Evolutionary conservation across 2,797 vertebrate species (phyloP).

Genomic region (Ctenosaura bakeri): DNA sequence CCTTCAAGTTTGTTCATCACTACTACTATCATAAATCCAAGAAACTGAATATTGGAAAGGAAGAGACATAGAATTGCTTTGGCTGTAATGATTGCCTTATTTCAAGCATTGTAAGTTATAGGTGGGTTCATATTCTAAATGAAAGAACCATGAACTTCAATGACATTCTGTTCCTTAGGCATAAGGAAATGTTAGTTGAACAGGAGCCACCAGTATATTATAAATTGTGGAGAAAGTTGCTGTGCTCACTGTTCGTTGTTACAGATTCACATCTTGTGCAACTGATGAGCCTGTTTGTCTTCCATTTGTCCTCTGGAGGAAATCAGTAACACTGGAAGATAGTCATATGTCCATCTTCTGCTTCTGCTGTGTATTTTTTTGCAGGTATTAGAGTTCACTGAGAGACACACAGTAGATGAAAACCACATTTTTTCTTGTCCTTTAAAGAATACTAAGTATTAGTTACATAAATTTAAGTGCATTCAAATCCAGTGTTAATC

Average conservation of each 20-base stretch:
- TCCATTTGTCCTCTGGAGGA: too few relatives aligned
- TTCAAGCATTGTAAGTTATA: background rate
- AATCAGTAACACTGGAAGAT: background rate
- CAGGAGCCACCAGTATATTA: background rate
- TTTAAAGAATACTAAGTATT: background rate
- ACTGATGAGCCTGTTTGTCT: background rate
- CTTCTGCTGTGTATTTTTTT: background rate
- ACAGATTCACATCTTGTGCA: background rate
- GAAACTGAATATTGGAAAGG: background rate
- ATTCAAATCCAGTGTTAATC: background rate
- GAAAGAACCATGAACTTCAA: background rate
- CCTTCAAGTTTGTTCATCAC: background rate
- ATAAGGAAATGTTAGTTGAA: background rate
- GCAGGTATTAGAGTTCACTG: conserved; percentile 37
- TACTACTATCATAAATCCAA: background rate
- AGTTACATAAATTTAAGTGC: background rate
- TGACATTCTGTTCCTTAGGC: background rate
- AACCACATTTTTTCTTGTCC: too few relatives aligned
- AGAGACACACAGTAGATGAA: conserved; percentile 21
- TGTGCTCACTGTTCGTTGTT: background rate
- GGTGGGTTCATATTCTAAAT: background rate
- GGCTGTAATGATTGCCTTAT: background rate
- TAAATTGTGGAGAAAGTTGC: background rate
- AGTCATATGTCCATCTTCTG: background rate
- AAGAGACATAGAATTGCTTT: background rate